Conservation (phyloP, 2,797 vertebrate genomes). For the Propithecus perrieri region DNA sequence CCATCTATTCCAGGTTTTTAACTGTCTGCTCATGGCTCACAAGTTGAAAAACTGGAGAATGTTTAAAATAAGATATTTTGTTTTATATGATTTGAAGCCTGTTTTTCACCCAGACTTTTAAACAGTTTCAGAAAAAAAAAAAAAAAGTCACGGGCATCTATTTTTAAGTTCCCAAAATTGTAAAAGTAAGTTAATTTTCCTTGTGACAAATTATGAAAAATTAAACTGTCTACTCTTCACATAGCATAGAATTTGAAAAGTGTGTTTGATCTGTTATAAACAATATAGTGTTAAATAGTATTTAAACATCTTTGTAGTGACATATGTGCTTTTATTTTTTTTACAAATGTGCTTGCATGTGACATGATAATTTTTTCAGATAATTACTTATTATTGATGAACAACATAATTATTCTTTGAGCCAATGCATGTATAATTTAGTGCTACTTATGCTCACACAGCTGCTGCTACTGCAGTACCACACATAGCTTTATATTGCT, state of each 20-base stretch:
- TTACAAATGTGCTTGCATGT: constrained; percentile 62
- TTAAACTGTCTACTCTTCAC: neutral
- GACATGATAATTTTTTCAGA: constrained; percentile 57
- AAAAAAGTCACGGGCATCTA: neutral
- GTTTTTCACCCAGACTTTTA: constrained; percentile 46
- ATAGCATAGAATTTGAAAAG: constrained; percentile 27
- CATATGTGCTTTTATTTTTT: constrained; percentile 71
- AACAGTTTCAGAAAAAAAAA: constrained; percentile 30
- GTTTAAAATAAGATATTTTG: constrained; percentile 52
- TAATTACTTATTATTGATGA: constrained; percentile 80
- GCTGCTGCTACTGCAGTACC: constrained; percentile 55
- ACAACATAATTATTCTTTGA: constrained; percentile 76
- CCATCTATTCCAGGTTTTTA: constrained; percentile 58
- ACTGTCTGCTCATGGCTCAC: constrained; percentile 47
- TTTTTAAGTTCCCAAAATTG: constrained; percentile 44
- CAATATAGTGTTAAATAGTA: constrained; percentile 3
- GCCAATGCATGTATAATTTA: constrained; percentile 78
- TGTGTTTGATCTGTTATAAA: constrained; percentile 46
- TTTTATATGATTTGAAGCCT: constrained; percentile 31
- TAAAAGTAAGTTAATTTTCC: constrained; percentile 52
- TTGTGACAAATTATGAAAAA: constrained; percentile 18
- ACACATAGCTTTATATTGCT: constrained; percentile 51
- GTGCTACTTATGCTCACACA: constrained; percentile 58
- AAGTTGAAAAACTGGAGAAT: constrained; percentile 41
- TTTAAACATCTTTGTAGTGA: constrained; percentile 59